phyloP scores from a whole-genome alignment of 2,888 invertebrate genomes.

The Luperina testacea region DNA sequence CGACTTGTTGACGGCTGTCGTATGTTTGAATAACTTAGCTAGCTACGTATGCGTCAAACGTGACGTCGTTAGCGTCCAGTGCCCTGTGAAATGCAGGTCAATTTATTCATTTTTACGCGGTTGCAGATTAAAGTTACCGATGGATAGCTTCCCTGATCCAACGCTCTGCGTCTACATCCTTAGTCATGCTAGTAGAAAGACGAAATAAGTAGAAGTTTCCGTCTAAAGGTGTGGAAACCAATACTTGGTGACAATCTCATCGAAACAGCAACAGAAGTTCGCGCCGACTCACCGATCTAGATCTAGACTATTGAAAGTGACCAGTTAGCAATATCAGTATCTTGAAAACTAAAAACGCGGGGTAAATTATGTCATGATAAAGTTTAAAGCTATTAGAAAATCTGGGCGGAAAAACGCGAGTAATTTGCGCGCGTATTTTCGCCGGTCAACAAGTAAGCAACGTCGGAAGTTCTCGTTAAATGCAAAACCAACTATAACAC shows the following conservation, averaged over 20 bases:
- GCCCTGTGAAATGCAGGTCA: slow-evolving; percentile 17
- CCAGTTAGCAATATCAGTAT: background rate
- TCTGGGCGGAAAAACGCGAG: background rate
- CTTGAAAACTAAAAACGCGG: background rate
- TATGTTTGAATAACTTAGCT: slow-evolving; percentile 13
- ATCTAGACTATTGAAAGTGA: background rate
- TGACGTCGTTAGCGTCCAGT: background rate
- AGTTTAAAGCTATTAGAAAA: background rate
- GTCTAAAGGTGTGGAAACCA: background rate
- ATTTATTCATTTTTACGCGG: background rate
- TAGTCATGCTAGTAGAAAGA: background rate
- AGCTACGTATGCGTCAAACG: background rate
- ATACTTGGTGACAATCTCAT: background rate
- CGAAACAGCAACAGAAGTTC: background rate
- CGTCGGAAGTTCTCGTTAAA: background rate
- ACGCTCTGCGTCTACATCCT: background rate
- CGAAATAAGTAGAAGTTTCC: background rate
- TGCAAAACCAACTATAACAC: background rate
- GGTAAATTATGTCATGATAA: background rate
- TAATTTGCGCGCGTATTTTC: background rate
- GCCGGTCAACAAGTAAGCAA: background rate
- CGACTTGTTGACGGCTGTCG: slow-evolving; percentile 9
- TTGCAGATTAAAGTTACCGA: background rate
- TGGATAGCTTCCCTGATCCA: background rate
- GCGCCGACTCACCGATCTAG: background rate